Percentiles rank a stretch among this genome's conserved stretches.
Evolutionary conservation across 2,113 vertebrate genomes (phyloP).

Genomic region (Notechis scutatus): DNA sequence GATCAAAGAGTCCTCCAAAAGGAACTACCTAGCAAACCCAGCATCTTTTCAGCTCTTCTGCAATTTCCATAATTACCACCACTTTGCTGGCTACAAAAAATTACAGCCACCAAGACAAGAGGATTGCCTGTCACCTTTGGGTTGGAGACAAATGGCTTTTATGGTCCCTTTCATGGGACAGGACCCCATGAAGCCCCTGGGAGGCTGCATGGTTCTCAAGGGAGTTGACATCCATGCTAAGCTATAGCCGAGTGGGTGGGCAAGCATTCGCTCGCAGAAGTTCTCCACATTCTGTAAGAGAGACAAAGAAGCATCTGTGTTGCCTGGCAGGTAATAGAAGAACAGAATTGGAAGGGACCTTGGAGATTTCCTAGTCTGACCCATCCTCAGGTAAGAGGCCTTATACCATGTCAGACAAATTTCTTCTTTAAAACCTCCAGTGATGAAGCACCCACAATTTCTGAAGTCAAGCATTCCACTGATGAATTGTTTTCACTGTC

Average conservation of each 20-base stretch:
- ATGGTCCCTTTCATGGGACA: not conserved
- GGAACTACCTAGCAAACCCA: not conserved
- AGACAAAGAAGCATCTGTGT: not conserved
- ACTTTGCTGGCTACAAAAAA: not conserved
- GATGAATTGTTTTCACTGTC: not conserved
- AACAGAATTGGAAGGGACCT: not conserved
- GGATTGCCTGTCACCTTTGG: not conserved
- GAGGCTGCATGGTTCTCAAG: not conserved
- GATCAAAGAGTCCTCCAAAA: not conserved
- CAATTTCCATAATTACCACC: not conserved
- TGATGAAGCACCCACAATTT: not conserved
- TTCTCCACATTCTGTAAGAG: not conserved
- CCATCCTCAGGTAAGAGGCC: not conserved
- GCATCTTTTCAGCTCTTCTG: not conserved
- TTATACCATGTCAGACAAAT: not conserved
- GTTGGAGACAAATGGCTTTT: not conserved
- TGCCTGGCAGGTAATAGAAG: not conserved
- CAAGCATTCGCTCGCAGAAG: not conserved
- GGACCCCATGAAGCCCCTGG: not conserved
- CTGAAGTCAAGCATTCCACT: not conserved
- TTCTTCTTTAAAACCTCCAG: not conserved
- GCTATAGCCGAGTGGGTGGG: too few species aligned
- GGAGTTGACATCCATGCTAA: not conserved
- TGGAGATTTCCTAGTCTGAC: not conserved
- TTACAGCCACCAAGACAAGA: not conserved